Conservation (phyloP, 2,113 vertebrate species). For the Vicugna pacos region DNA sequence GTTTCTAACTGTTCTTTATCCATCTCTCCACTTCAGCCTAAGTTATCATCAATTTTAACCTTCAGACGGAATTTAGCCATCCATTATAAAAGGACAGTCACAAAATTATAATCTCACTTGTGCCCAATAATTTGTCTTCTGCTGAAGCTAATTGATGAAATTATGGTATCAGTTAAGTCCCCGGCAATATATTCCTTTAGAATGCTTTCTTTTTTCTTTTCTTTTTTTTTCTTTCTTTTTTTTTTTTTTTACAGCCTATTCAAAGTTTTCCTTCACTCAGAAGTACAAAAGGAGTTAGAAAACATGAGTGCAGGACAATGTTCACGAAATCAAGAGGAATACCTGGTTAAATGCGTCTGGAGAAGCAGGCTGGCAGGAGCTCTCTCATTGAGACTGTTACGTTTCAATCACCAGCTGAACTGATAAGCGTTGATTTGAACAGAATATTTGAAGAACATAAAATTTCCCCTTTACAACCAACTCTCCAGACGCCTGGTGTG, state of each 20-base stretch:
- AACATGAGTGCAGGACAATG: background rate
- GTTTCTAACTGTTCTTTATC: background rate
- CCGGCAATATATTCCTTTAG: background rate
- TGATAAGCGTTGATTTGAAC: constrained; percentile 55
- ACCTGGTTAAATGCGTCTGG: background rate
- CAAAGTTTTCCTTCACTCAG: background rate
- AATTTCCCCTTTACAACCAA: constrained; percentile 17
- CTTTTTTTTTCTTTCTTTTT: background rate
- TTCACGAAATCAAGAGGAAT: constrained; percentile 16
- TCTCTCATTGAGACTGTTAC: background rate
- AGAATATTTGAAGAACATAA: constrained; percentile 61
- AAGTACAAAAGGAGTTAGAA: background rate
- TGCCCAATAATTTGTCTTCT: background rate
- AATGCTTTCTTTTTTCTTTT: background rate
- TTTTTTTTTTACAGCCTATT: background rate
- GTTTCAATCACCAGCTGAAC: constrained; percentile 7
- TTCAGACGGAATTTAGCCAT: background rate
- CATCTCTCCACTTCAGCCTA: background rate
- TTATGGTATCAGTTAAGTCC: background rate
- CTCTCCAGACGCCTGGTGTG: constrained; percentile 7
- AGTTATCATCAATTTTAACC: background rate
- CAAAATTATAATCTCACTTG: background rate
- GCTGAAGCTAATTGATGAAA: constrained; percentile 13
- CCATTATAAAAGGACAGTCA: background rate
- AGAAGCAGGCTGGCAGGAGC: background rate